phyloP scores from a whole-genome alignment of 2,888 invertebrate genomes.

The Halocaridina rubra region DNA sequence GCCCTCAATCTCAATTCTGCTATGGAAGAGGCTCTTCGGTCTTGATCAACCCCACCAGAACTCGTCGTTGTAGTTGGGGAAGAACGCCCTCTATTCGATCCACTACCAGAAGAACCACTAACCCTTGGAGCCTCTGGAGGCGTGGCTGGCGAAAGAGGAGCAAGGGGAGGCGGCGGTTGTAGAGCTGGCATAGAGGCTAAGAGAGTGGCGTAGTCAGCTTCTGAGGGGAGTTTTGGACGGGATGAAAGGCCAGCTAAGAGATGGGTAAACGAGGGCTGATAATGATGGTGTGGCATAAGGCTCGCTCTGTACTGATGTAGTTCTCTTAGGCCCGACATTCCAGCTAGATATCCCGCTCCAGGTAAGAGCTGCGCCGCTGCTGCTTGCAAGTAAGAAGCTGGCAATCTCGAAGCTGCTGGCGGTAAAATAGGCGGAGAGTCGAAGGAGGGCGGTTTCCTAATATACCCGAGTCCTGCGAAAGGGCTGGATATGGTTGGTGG shows the following conservation, averaged over 20 bases:
- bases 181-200: conserved; percentile 68
- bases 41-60: conserved; percentile 55
- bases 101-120: background rate
- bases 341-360: conserved; percentile 46
- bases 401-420: conserved; percentile 49
- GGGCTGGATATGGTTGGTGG: conserved; percentile 53
- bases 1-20: conserved; percentile 80
- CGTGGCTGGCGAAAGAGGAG: conserved; percentile 64
- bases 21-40: conserved; percentile 61
- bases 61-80: conserved; percentile 1
- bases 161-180: conserved; percentile 71
- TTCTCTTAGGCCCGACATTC: conserved; percentile 27
- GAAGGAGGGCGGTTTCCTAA: conserved; percentile 51
- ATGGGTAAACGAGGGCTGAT: conserved; percentile 79
- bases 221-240: conserved; percentile 71
- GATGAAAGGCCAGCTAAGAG: conserved; percentile 83
- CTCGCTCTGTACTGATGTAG: conserved; percentile 55
- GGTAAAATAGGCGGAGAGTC: conserved; percentile 43
- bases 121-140: conserved; percentile 47
- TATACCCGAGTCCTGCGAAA: conserved; percentile 42
- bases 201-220: conserved; percentile 62
- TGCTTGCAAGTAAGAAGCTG: conserved; percentile 52
- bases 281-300: conserved; percentile 46
- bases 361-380: conserved; percentile 55
- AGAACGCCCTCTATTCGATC: conserved; percentile 9